Evolutionary conservation across 2,888 invertebrate genomes (phyloP), one percentile per base, ranked within the genome.

Genomic region (Disparrhopalites patrizii): DNA sequence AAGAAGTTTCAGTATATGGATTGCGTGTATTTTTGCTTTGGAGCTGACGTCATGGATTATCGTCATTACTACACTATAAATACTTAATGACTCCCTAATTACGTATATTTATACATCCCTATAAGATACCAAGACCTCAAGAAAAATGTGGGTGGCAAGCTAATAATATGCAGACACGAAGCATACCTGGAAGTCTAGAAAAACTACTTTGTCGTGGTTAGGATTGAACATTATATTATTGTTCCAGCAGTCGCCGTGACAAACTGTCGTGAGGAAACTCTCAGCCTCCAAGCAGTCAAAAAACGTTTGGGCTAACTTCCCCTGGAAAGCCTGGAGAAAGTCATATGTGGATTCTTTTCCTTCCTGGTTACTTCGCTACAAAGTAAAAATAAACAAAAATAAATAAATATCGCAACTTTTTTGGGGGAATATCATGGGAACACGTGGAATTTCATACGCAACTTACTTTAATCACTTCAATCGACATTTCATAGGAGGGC

Each of bases 191-290:
- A 43, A 43, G 20, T 43, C 43, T 5, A 43, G 15, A 15, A 43
- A 43, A 15, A 43, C 43, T 20, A 20, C 25, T 33, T 31, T 28
- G 7, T 38, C n/a, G 20, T 43, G 28, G 23, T 18, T 15, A 7
- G 33, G n/a, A 5, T 25, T 25, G 27, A 56, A 43, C 43, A 64
- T 47, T 47, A 64, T 55, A 31, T 64, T 64, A 23, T 64, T 64
- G n/a, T 55, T 64, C 64, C 64, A 64, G 23, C 56, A 64, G 25
- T 64, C 64, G 5, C 69, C 69, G 33, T 69, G 69, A 23, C 60
- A 63, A 2, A 65, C n/a, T 23, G 30, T 50, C 0, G 15, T 5
- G 8, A 69, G 40, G 5, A 56, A 23, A 43, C 13, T 8, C 13
- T 38, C 40, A 8, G 47, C 56, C n/a, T 38, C 30, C 18, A 55